Evolutionary conservation across 2,113 vertebrate species (phyloP).

Genomic region (Sigmodon hispidus): DNA sequence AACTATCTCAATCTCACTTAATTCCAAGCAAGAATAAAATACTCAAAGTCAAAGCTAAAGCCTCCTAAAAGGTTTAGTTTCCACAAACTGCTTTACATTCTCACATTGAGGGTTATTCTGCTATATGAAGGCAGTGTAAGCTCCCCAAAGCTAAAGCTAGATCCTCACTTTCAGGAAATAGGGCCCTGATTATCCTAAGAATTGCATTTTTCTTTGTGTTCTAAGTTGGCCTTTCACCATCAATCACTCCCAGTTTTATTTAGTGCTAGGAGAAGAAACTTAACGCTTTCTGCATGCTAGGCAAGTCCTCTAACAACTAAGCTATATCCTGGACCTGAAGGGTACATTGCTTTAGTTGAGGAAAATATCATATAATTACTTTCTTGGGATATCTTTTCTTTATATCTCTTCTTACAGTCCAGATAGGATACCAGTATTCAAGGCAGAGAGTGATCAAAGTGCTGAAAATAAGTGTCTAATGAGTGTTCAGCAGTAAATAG

Average conservation of each 20-base stretch:
- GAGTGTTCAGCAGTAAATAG: background rate
- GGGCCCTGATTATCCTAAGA: background rate
- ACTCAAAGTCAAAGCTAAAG: constrained; percentile 26
- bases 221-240: background rate
- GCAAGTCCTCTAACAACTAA: background rate
- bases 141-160: background rate
- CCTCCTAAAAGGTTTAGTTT: background rate
- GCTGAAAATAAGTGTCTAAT: background rate
- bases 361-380: background rate
- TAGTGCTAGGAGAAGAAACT: background rate
- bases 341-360: background rate
- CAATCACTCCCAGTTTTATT: background rate
- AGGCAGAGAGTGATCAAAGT: background rate
- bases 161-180: background rate
- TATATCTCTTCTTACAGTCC: background rate
- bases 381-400: background rate
- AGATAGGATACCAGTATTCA: background rate
- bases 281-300: background rate
- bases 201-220: background rate
- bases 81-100: background rate
- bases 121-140: background rate
- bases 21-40: constrained; percentile 29
- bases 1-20: background rate
- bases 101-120: constrained; percentile 19
- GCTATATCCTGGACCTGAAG: background rate